Percentiles rank a stretch among this genome's conserved stretches.
These are phyloP conservation scores for Rhodophaea formosa DNA, from an alignment of 2,888 invertebrate species.

Conservation along the genomic window DNA sequence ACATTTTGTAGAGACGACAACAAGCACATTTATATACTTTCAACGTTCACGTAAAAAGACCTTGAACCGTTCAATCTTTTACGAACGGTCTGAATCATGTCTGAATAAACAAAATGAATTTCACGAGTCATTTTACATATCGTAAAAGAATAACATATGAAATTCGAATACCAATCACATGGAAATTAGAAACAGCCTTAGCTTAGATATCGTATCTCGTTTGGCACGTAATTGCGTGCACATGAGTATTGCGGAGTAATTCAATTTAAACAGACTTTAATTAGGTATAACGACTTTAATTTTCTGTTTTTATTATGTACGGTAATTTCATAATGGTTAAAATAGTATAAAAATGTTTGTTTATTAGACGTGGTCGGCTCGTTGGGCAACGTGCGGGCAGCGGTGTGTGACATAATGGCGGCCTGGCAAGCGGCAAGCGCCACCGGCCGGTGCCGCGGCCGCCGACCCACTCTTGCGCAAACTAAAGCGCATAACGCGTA, in stretches of 20 bases:
- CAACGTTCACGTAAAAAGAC: not conserved
- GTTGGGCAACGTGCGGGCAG: slow-evolving; percentile 33
- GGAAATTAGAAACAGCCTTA: not conserved
- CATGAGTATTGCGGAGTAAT: not conserved
- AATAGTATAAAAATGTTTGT: slow-evolving; percentile 24
- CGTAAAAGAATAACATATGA: not conserved
- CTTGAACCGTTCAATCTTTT: not conserved
- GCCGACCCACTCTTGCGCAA: slow-evolving; percentile 49
- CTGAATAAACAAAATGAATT: slow-evolving; percentile 1
- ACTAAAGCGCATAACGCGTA: slow-evolving; percentile 51
- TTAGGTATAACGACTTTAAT: not conserved
- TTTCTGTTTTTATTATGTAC: not conserved
- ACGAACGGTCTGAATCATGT: not conserved
- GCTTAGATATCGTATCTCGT: not conserved
- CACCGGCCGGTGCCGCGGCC: slow-evolving; percentile 24
- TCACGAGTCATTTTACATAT: not conserved
- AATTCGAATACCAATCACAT: not conserved
- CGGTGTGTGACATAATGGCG: slow-evolving; percentile 31
- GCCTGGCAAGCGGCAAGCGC: slow-evolving; percentile 27
- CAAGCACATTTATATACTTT: not conserved
- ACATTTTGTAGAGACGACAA: not conserved
- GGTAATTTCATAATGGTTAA: slow-evolving; percentile 12
- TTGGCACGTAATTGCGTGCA: not conserved
- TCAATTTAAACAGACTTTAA: not conserved
- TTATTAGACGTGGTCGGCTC: slow-evolving; percentile 25